phyloP scores from a whole-genome alignment of 2,113 vertebrate species.

The Cyprinus carpio region DNA sequence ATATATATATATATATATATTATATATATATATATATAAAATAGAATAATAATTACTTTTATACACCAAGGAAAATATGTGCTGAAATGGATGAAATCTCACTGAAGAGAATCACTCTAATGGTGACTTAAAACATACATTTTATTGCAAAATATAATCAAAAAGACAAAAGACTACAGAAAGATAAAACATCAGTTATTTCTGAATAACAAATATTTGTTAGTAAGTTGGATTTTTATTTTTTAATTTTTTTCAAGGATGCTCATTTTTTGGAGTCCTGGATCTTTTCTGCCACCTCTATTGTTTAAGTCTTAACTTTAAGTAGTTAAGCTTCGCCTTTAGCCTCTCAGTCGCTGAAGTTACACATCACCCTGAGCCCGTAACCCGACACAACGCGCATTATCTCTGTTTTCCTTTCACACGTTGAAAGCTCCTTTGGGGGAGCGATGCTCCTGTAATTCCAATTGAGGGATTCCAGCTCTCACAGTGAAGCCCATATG shows the following conservation, averaged over 20 bases:
- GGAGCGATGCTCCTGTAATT: too few relatives aligned
- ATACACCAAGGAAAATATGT: background rate
- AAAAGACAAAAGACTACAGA: background rate
- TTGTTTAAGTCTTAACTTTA: conserved; percentile 49
- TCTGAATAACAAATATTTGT: background rate
- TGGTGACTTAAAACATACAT: background rate
- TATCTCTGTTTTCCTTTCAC: conserved; percentile 51
- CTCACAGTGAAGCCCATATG: conserved; percentile 32
- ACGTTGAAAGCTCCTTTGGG: conserved; percentile 38
- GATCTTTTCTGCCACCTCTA: conserved; percentile 33
- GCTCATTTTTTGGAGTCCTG: conserved; percentile 37
- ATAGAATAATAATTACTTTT: background rate
- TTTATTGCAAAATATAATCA: background rate
- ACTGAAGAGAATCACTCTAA: background rate
- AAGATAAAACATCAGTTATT: background rate
- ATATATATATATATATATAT: too few relatives aligned
- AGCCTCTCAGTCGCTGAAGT: conserved; percentile 26
- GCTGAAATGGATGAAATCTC: background rate
- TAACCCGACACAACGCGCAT: conserved; percentile 43
- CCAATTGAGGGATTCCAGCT: conserved; percentile 43
- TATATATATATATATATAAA: too few relatives aligned
- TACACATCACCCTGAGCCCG: conserved; percentile 19
- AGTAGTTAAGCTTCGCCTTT: conserved; percentile 48
- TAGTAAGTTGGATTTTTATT: background rate
- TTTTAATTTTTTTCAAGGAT: conserved; percentile 7